Evolutionary conservation across 2,888 invertebrate species (phyloP).

Genomic region (Megalurothrips usitatus): DNA sequence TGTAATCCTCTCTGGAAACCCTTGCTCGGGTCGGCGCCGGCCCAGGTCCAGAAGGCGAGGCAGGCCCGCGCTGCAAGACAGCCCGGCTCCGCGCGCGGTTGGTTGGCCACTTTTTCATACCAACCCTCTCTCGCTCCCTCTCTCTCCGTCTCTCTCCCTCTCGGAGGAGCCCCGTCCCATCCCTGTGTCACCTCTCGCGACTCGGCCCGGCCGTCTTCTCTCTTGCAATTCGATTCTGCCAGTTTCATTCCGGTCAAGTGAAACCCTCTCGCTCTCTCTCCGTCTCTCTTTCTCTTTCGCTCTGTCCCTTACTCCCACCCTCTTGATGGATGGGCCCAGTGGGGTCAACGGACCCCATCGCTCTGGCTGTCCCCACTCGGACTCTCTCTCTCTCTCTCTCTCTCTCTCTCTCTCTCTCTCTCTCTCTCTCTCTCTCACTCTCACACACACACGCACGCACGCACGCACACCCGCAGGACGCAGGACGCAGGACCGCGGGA

Average conservation of each 20-base stretch:
- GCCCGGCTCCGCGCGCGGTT: background rate
- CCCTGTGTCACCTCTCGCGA: conserved; percentile 17
- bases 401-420: too few species aligned
- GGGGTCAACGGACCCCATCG: conserved; percentile 51
- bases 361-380: conserved; percentile 36
- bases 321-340: conserved; percentile 54
- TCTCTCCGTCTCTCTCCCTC: background rate
- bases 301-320: conserved; percentile 37
- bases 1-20: conserved; percentile 33
- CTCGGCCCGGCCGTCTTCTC: conserved; percentile 31
- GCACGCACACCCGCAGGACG: too few species aligned
- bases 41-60: background rate
- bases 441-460: too few species aligned
- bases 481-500: too few species aligned
- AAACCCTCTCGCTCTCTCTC: conserved; percentile 40
- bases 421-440: too few species aligned
- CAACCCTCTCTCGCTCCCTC: background rate
- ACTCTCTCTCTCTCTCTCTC: too few species aligned
- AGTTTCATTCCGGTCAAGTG: conserved; percentile 24
- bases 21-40: conserved; percentile 21
- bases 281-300: conserved; percentile 30
- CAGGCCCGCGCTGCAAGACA: conserved; percentile 33
- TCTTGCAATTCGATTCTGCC: conserved; percentile 16
- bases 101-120: background rate
- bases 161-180: conserved; percentile 28